Evolutionary conservation across 2,888 invertebrate species (phyloP).

Genomic region (Himalopsyche japonica): DNA sequence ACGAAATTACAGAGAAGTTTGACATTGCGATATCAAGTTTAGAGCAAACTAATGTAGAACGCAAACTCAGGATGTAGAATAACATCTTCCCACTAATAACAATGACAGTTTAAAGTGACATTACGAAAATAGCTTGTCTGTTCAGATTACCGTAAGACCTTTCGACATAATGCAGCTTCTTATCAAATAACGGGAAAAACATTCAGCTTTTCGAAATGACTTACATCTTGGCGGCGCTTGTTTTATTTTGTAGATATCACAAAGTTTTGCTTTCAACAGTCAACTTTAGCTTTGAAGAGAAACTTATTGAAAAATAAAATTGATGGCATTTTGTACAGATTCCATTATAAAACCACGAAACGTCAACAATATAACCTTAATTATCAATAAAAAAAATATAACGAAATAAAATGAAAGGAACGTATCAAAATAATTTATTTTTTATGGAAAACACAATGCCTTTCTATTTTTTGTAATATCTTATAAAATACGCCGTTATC

Average conservation of each 20-base stretch:
- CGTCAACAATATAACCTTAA: too few species aligned
- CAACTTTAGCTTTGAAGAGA: background rate
- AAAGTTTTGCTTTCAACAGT: background rate
- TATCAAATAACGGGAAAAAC: conserved; percentile 17
- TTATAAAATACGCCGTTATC: too few species aligned
- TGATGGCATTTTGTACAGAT: background rate
- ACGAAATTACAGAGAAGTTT: conserved; percentile 30
- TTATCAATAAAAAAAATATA: too few species aligned
- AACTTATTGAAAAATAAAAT: background rate
- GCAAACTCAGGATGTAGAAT: conserved; percentile 31
- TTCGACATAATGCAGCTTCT: conserved; percentile 23
- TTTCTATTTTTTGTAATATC: too few species aligned
- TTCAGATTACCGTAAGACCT: conserved; percentile 8
- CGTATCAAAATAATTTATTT: too few species aligned
- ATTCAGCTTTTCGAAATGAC: background rate
- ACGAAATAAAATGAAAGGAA: too few species aligned
- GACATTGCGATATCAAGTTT: conserved; percentile 39
- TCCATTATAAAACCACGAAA: background rate
- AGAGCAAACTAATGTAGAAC: conserved; percentile 35
- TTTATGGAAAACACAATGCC: too few species aligned
- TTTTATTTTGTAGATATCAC: background rate
- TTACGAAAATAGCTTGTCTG: conserved; percentile 35
- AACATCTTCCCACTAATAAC: conserved; percentile 38
- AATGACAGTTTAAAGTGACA: conserved; percentile 40
- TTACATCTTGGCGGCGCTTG: background rate